Evolutionary conservation across 2,797 vertebrate genomes (phyloP).

Genomic region (Eremophila alpestris): DNA sequence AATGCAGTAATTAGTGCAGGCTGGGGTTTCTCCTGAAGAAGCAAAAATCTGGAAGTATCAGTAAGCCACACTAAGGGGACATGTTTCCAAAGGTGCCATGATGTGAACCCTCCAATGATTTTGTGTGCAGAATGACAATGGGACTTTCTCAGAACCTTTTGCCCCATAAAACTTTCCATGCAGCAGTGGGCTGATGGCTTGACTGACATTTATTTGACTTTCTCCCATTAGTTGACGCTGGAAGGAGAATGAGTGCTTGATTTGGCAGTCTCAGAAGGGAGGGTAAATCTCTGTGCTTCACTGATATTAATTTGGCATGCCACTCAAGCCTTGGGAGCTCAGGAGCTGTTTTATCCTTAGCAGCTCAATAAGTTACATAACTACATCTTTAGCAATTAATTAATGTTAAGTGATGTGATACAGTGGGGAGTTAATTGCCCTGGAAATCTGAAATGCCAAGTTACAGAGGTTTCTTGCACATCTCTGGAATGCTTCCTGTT

Average conservation of each 20-base stretch:
- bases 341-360: constrained; percentile 30
- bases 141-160: background rate
- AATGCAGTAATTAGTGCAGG: background rate
- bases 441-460: constrained; percentile 47
- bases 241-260: background rate
- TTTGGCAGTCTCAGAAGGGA: constrained; percentile 23
- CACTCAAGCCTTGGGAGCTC: constrained; percentile 12
- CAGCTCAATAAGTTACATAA: constrained; percentile 47
- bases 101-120: background rate
- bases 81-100: background rate
- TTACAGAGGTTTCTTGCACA: background rate
- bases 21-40: background rate
- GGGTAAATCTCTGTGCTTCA: constrained; percentile 28
- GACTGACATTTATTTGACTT: background rate
- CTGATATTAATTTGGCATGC: constrained; percentile 3
- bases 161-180: background rate
- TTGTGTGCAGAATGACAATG: accelerated
- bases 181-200: background rate
- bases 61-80: background rate
- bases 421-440: constrained; percentile 56
- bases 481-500: background rate
- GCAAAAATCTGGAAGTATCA: background rate
- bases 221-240: background rate
- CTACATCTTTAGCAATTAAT: constrained; percentile 63
- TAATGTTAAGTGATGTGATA: constrained; percentile 58